These are phyloP conservation scores for Cydia splendana DNA, from an alignment of 1,140 invertebrate species.

Conservation along the genomic window DNA sequence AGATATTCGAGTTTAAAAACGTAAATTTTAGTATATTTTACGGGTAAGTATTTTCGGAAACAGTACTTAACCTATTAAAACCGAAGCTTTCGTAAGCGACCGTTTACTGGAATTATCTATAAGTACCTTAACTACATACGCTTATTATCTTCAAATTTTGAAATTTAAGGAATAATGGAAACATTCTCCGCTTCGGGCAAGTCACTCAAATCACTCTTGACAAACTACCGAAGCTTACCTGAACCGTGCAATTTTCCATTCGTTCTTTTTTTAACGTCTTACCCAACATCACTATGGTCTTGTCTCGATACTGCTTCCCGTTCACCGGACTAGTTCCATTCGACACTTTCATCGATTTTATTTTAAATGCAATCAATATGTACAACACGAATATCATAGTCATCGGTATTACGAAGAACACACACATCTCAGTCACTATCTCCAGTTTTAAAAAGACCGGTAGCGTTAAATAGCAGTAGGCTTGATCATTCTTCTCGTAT, in stretches of 20 bases:
- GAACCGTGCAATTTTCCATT: background rate
- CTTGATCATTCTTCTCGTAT: constrained; percentile 71
- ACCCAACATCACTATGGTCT: constrained; percentile 81
- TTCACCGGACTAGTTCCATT: constrained; percentile 58
- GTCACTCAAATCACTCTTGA: too few species aligned
- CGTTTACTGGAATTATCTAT: too few species aligned
- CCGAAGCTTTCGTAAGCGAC: too few species aligned
- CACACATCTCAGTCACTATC: constrained; percentile 88
- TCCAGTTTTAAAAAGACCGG: constrained; percentile 81
- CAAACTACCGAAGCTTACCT: too few species aligned
- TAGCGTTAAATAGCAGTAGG: constrained; percentile 78
- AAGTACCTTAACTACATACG: too few species aligned
- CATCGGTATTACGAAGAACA: constrained; percentile 93
- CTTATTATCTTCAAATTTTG: too few species aligned
- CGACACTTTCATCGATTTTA: constrained; percentile 82
- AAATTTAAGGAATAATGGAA: too few species aligned
- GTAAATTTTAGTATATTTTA: too few species aligned
- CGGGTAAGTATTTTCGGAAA: too few species aligned
- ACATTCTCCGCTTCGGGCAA: too few species aligned
- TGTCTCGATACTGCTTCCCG: constrained; percentile 73
- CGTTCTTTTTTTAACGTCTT: constrained; percentile 46
- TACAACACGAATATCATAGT: constrained; percentile 90
- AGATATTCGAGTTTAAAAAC: too few species aligned
- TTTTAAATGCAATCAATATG: constrained; percentile 88
- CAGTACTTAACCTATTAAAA: too few species aligned